A percentile compares a stretch with the other conserved stretches of the same genome.
phyloP scores from a whole-genome alignment of 2,888 invertebrate species.

The Cataglyphis albicans region DNA sequence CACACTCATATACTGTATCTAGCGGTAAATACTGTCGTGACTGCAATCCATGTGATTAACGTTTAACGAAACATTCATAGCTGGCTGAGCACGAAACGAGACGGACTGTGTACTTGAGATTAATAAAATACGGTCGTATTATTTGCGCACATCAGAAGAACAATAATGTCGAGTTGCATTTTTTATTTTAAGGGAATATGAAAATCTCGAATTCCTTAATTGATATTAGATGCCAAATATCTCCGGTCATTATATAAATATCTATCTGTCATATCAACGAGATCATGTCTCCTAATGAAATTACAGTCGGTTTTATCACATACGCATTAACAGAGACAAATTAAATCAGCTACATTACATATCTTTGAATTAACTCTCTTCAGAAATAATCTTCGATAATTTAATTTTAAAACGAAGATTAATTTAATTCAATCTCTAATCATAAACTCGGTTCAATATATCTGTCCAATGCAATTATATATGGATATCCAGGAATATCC shows the following conservation, averaged over 20 bases:
- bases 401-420: background rate
- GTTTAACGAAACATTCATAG: background rate
- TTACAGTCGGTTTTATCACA: background rate
- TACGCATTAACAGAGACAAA: background rate
- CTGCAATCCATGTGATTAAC: conserved; percentile 3
- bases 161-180: background rate
- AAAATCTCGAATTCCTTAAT: background rate
- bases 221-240: background rate
- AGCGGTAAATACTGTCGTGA: conserved; percentile 33
- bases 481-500: conserved; percentile 14
- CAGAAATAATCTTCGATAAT: background rate
- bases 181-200: background rate
- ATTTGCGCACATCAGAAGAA: background rate
- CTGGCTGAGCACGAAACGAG: background rate
- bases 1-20: background rate
- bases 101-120: background rate
- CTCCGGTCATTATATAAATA: background rate
- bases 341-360: background rate
- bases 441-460: background rate
- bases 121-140: background rate
- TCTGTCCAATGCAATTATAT: background rate
- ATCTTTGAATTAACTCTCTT: no score
- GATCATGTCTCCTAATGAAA: background rate
- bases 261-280: background rate
- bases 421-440: background rate